Evolutionary conservation across 2,113 vertebrate genomes (phyloP).

Genomic region (Toxostoma redivivum): DNA sequence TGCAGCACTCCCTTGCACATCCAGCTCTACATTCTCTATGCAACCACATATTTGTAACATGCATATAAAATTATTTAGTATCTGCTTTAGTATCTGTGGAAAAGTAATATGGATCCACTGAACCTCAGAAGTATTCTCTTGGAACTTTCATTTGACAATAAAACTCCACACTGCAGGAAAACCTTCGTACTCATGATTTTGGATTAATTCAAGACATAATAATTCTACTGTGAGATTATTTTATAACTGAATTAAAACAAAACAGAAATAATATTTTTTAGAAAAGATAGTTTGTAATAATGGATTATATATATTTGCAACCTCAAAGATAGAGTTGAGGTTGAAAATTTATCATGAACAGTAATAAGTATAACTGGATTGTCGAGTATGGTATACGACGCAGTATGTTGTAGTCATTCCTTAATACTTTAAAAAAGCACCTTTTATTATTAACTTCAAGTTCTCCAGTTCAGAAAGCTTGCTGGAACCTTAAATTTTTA

Average conservation of each 20-base stretch:
- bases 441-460: slow-evolving; percentile 29
- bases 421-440: background rate
- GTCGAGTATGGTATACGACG: background rate
- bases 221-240: background rate
- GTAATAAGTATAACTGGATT: background rate
- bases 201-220: slow-evolving; percentile 15
- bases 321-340: background rate
- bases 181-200: background rate
- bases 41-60: background rate
- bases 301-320: background rate
- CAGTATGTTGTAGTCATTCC: slow-evolving; percentile 24
- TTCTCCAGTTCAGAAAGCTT: slow-evolving; percentile 4
- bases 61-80: background rate
- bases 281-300: background rate
- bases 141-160: background rate
- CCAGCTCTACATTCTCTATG: background rate
- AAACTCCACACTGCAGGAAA: background rate
- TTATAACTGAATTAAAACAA: background rate
- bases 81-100: background rate
- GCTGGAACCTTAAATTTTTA: slow-evolving; percentile 37
- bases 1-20: background rate
- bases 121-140: background rate
- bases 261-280: background rate
- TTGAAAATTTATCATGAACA: background rate
- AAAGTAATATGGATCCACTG: background rate